Percentiles rank a stretch among this genome's conserved stretches.
Evolutionary conservation across 2,797 vertebrate species (phyloP).

Genomic region (Margarornis squamiger): DNA sequence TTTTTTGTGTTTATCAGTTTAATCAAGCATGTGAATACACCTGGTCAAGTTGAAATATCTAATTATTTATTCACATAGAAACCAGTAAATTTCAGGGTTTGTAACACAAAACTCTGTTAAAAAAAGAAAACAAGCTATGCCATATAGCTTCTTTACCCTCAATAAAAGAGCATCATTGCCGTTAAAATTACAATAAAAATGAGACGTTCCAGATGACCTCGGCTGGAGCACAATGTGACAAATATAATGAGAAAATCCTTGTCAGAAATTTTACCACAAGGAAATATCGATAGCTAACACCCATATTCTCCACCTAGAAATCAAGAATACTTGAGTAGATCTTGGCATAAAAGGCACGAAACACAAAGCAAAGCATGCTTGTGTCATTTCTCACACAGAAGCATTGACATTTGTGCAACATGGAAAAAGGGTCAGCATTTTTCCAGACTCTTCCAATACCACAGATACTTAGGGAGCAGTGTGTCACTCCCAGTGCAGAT

Average conservation of each 20-base stretch:
- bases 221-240: conserved; percentile 48
- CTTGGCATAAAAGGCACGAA: conserved; percentile 60
- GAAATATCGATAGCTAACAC: conserved; percentile 54
- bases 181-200: conserved; percentile 54
- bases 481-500: background rate
- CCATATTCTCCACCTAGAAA: conserved; percentile 53
- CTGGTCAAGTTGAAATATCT: conserved; percentile 16
- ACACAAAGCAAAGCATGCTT: conserved; percentile 48
- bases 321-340: conserved; percentile 20
- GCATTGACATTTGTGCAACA: conserved; percentile 37
- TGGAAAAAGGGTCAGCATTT: background rate
- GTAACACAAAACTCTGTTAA: conserved; percentile 28
- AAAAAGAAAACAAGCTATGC: conserved; percentile 35
- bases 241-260: conserved; percentile 53
- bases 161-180: conserved; percentile 33
- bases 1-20: background rate
- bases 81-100: background rate
- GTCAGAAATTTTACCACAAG: conserved; percentile 55
- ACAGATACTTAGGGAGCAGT: background rate
- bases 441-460: background rate
- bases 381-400: conserved; percentile 25
- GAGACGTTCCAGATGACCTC: conserved; percentile 54
- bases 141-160: conserved; percentile 30
- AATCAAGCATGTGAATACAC: background rate
- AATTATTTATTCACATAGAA: conserved; percentile 55